Percentiles rank a stretch among this genome's conserved stretches.
These are phyloP conservation scores for Enteromius trimaculatus DNA, from an alignment of 2,797 vertebrate species.

Conservation along the genomic window DNA sequence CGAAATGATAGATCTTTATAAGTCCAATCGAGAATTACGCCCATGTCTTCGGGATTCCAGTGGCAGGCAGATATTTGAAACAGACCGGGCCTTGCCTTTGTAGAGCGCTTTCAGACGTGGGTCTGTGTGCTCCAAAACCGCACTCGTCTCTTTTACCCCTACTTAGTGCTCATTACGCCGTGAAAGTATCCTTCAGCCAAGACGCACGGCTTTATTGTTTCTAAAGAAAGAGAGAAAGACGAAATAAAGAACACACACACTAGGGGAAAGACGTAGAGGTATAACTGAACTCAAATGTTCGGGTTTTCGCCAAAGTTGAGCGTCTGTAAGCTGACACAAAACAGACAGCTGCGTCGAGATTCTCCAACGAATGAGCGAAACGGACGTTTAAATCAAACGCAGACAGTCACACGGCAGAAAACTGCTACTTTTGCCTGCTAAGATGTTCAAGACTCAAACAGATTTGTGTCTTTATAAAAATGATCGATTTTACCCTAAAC, in stretches of 20 bases:
- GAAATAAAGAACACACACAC: slow-evolving; percentile 29
- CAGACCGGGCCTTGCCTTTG: slow-evolving; percentile 59
- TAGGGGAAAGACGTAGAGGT: slow-evolving; percentile 36
- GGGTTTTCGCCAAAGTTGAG: slow-evolving; percentile 37
- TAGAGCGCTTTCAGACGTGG: slow-evolving; percentile 55
- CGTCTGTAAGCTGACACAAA: slow-evolving; percentile 30
- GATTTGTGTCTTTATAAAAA: slow-evolving; percentile 53
- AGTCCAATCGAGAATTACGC: slow-evolving; percentile 50
- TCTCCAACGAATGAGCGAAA: slow-evolving; percentile 13
- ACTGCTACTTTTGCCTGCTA: slow-evolving; percentile 26
- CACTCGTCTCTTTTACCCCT: slow-evolving; percentile 58
- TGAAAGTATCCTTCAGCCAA: slow-evolving; percentile 53
- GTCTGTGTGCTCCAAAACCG: slow-evolving; percentile 58
- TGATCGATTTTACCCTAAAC: slow-evolving; percentile 43
- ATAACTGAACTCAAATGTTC: slow-evolving; percentile 45
- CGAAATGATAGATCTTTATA: slow-evolving; percentile 43
- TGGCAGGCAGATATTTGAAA: slow-evolving; percentile 58
- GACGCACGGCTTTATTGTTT: slow-evolving; percentile 55
- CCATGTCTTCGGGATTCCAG: slow-evolving; percentile 55
- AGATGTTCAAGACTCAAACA: slow-evolving; percentile 37
- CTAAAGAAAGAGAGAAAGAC: slow-evolving; percentile 42
- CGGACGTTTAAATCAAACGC: slow-evolving; percentile 47
- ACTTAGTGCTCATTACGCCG: slow-evolving; percentile 63
- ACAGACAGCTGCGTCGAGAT: slow-evolving; percentile 32
- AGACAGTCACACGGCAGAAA: slow-evolving; percentile 35